Percentiles rank a stretch among this genome's conserved stretches.
phyloP scores from a whole-genome alignment of 2,113 vertebrate genomes.

The Heloderma charlesbogerti region DNA sequence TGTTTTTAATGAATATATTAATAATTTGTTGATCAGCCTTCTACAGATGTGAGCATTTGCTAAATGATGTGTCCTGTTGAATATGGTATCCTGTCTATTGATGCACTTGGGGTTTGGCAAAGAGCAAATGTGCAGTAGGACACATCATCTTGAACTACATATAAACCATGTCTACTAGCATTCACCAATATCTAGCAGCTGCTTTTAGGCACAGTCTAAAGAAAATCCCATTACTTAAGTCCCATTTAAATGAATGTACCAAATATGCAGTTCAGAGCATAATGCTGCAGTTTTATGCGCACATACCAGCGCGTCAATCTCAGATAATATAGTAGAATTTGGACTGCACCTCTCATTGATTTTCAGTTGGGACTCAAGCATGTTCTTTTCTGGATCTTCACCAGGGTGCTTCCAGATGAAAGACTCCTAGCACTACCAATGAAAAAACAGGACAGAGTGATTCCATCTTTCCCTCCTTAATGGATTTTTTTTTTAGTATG shows the following conservation, averaged over 20 bases:
- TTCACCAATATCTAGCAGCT: slow-evolving; percentile 56
- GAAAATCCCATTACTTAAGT: background rate
- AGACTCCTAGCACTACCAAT: too few species aligned
- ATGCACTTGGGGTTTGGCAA: background rate
- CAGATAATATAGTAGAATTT: too few species aligned
- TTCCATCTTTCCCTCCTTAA: too few species aligned
- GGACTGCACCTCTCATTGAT: too few species aligned
- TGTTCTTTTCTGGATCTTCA: too few species aligned
- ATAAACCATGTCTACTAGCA: background rate
- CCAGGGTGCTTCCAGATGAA: too few species aligned
- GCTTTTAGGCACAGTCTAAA: background rate
- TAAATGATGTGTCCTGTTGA: background rate
- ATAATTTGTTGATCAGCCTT: background rate
- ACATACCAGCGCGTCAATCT: too few species aligned
- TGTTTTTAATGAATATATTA: background rate
- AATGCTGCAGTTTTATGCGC: background rate
- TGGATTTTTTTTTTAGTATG: too few species aligned
- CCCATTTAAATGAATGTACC: rapidly evolving
- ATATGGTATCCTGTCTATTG: rapidly evolving
- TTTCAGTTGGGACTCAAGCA: too few species aligned
- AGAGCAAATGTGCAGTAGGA: background rate
- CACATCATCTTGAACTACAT: rapidly evolving
- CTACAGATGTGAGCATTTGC: background rate
- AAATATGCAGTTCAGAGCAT: background rate
- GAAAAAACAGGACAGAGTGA: too few species aligned